Evolutionary conservation across 2,113 vertebrate genomes (phyloP), one percentile per base, ranked within the genome.

Genomic region (Mandrillus leucophaeus): DNA sequence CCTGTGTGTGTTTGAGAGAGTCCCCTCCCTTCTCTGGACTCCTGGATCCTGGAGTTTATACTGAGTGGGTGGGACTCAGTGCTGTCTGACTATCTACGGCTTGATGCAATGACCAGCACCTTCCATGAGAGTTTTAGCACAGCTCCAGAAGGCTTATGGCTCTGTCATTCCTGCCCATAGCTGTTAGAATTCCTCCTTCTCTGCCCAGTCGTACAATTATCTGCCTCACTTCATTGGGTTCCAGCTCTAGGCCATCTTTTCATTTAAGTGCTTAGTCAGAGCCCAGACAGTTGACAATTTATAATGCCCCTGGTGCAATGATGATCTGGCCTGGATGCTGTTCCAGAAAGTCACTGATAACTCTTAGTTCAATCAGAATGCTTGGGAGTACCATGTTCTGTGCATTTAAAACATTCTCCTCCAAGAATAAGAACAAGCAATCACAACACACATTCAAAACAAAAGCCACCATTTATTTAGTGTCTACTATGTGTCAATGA

Each of bases 221-320:
- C 61, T n/a, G 93, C 40, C 82, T 90, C 55, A 20, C 79, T 70
- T 80, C 50, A 55, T 0, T 55, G 70, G 45, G 61, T 35, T 87
- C 81, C 84, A 84, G 80, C 93, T 94, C 81, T 25, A 68, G 93
- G 85, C 93, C 45, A 45, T 94, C 82, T 95, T 95, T 55, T 48
- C 88, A 93, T 86, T 90, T 57, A 78, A 76, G 78, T 32, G 45
- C 89, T 59, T 70, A 61, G 17, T 94, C 88, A 80, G n/a, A 61
- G 72, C 55, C 70, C 91, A 88, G 78, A 91, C 48, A 66, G 59
- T 17, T 82, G 81, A 73, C 59, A 87, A 57, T 83, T 76, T 38
- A 66, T 70, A 13, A 30, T 35, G 35, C 50, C 90, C 43, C 18
- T 13, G 50, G 27, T 40, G 4, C 16, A 2, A 55, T 48, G 61